Conservation (phyloP, 2,888 invertebrate species). For the Drosophila maculinotata region DNA sequence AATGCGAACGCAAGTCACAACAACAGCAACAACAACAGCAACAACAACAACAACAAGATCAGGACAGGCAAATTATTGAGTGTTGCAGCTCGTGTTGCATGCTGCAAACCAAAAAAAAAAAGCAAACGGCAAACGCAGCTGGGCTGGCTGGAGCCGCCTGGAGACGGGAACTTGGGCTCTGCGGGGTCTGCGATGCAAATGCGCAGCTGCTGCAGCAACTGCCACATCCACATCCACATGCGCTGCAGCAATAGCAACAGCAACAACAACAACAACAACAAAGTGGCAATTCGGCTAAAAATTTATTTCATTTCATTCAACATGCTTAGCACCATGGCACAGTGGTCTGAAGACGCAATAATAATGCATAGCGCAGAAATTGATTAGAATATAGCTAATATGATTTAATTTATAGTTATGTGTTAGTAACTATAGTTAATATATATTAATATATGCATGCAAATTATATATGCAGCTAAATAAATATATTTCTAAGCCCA, state of each 20-base stretch:
- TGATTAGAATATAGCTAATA: no score
- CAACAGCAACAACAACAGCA: constrained; percentile 36
- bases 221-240: constrained; percentile 39
- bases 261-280: constrained; percentile 25
- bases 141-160: constrained; percentile 57
- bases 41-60: constrained; percentile 37
- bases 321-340: constrained; percentile 38
- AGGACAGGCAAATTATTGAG: constrained; percentile 74
- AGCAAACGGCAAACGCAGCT: constrained; percentile 51
- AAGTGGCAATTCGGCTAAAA: constrained; percentile 74
- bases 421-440: no score
- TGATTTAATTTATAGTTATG: no score
- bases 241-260: constrained; percentile 12
- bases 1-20: constrained; percentile 74
- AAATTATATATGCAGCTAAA: no score
- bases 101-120: constrained; percentile 39
- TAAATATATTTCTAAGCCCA: no score
- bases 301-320: constrained; percentile 71
- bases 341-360: constrained; percentile 4
- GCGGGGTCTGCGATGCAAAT: no score
- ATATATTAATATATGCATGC: no score
- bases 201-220: constrained; percentile 65
- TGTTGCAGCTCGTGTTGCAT: constrained; percentile 76
- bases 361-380: not conserved
- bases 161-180: no score